Evolutionary conservation across 2,888 invertebrate species (phyloP), one percentile per base, ranked within the genome.

Genomic region (Priocnemis perturbator): DNA sequence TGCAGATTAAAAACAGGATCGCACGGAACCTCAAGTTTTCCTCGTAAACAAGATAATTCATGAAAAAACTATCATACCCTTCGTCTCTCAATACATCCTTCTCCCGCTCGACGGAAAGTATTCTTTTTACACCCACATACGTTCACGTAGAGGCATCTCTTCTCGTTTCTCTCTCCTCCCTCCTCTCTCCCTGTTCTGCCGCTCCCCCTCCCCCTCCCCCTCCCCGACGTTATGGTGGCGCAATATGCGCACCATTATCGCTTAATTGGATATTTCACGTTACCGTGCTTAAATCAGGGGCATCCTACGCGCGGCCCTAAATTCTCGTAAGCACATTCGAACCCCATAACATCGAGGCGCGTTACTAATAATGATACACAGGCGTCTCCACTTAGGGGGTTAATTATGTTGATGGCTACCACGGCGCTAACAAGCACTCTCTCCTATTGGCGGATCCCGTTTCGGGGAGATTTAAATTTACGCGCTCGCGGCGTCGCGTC

Each of bases 371-470:
- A 85, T 82, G 84, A 83, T 79, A 77, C 82, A 77, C 81, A 80
- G 83, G 81, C 82, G 81, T 84, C 84, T 83, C 82, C 77, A 84
- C 81, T 81, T 79, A 78, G 76, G 73, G 73, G 68, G 73, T 84
- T 85, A 85, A 85, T 85, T 85, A 85, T 79, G 83, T 82, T 82
- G 84, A 85, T 83, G 80, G 82, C 76, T 80, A 70, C 78, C 73
- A 72, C 78, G 75, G 73, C 73, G 79, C 83, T 82, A 81, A 78
- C 83, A 76, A 78, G 82, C 82, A 73, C 59, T 44, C 44, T 37
- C 48, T 23, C 73, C 78, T 74, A 74, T 72, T 74, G 73, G 68
- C 76, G 37, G 37, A 37, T 71, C 68, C 82, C 79, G 77, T 84
- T 83, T 78, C 81, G 77, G 80, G 81, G 50, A 50, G 77, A 85